phyloP scores from a whole-genome alignment of 2,888 invertebrate species.

The Scaptomyza tumidula region DNA sequence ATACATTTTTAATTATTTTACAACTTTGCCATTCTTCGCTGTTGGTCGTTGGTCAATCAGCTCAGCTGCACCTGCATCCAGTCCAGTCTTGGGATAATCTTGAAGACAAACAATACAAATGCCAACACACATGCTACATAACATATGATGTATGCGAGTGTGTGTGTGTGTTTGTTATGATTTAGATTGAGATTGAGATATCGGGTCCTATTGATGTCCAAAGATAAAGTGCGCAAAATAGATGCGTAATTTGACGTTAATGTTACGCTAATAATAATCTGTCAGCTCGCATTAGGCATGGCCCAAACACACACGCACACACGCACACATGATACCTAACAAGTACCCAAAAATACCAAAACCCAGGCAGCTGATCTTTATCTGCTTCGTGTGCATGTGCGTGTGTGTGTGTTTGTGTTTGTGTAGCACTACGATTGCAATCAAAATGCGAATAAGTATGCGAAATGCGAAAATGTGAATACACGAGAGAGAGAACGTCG shows the following conservation, averaged over 20 bases:
- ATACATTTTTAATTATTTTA: neutral
- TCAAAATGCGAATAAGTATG: constrained; percentile 61
- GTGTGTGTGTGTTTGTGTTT: constrained; percentile 20
- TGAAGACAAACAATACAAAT: constrained; percentile 17
- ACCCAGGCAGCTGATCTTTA: constrained; percentile 54
- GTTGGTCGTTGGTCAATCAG: constrained; percentile 26
- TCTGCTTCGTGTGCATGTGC: constrained; percentile 38
- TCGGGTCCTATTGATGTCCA: constrained; percentile 38
- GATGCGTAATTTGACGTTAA: constrained; percentile 82
- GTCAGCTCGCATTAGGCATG: constrained; percentile 75
- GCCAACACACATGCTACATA: constrained; percentile 8
- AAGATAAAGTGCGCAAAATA: constrained; percentile 77
- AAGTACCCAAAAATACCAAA: constrained; percentile 9
- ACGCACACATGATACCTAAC: constrained; percentile 22
- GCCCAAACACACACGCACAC: constrained; percentile 5
- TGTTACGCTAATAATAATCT: constrained; percentile 83
- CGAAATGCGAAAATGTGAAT: constrained; percentile 34
- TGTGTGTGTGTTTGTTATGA: constrained; percentile 24
- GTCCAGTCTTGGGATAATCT: constrained; percentile 36
- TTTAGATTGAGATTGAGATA: constrained; percentile 40
- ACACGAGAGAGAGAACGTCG: constrained; percentile 30
- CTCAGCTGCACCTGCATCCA: constrained; percentile 23
- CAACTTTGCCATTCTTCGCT: constrained; percentile 1
- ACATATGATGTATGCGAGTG: neutral
- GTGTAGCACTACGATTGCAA: constrained; percentile 45